Conservation (phyloP, 2,113 vertebrate species). For the Podilymbus podiceps region DNA sequence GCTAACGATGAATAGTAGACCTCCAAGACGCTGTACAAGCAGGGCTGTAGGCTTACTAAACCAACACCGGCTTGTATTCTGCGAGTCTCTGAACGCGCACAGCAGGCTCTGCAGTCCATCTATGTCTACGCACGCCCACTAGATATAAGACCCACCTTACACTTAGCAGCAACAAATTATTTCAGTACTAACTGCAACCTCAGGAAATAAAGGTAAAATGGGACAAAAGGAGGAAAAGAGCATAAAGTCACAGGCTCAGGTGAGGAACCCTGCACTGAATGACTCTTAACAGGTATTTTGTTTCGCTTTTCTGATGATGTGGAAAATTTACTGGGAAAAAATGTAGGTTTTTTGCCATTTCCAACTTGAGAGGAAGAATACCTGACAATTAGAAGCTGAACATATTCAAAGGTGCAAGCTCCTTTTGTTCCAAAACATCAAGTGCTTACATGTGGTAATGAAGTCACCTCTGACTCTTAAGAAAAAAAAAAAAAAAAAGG, state of each 20-base stretch:
- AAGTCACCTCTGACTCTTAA: background rate
- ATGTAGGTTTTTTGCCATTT: background rate
- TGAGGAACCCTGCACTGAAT: background rate
- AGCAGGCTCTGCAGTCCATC: background rate
- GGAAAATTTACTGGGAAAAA: background rate
- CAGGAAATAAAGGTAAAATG: background rate
- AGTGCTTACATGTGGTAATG: background rate
- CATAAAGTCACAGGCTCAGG: rapidly evolving
- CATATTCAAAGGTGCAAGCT: background rate
- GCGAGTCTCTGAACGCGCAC: background rate
- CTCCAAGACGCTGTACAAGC: rapidly evolving
- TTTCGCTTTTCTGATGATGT: background rate
- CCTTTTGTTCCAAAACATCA: background rate
- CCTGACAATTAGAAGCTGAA: background rate
- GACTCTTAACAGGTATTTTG: background rate
- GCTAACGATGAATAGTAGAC: background rate
- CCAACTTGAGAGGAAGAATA: background rate
- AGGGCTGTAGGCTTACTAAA: background rate
- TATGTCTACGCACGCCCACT: background rate
- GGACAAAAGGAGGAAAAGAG: background rate
- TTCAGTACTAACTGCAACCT: background rate
- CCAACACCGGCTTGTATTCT: background rate
- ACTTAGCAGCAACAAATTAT: background rate
- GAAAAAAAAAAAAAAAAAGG: too few species aligned
- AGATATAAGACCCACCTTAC: background rate